Evolutionary conservation across 2,888 invertebrate species (phyloP).

Genomic region (Harpagoxenus sublaevis): DNA sequence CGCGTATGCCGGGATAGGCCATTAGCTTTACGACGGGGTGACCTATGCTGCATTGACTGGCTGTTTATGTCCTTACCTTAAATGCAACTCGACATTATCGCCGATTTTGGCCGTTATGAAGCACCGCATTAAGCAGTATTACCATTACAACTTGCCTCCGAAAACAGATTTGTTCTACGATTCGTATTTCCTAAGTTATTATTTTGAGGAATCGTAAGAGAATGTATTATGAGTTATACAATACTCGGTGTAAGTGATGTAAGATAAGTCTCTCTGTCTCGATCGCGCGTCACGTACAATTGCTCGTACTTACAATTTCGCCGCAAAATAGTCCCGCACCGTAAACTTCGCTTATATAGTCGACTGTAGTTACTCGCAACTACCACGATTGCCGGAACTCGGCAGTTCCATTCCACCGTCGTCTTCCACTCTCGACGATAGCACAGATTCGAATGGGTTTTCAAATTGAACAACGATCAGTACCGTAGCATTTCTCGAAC

Average conservation of each 20-base stretch:
- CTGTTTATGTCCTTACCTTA: constrained; percentile 33
- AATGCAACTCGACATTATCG: constrained; percentile 22
- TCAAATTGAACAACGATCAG: constrained; percentile 36
- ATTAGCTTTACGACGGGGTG: constrained; percentile 35
- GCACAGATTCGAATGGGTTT: constrained; percentile 38
- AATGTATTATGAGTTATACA: not conserved
- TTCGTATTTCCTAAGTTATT: not conserved
- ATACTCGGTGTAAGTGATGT: not conserved
- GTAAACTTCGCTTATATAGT: constrained; percentile 10
- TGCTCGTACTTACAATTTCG: constrained; percentile 3
- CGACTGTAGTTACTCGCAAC: constrained; percentile 28
- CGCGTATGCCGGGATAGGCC: constrained; percentile 8
- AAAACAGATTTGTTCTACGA: not conserved
- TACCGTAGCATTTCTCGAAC: constrained; percentile 3
- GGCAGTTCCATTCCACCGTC: constrained; percentile 10
- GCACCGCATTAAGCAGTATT: not conserved
- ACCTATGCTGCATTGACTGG: constrained; percentile 11
- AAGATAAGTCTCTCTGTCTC: not conserved
- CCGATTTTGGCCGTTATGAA: not conserved
- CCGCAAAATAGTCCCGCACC: constrained; percentile 8
- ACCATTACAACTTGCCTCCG: not conserved
- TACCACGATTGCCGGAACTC: constrained; percentile 28
- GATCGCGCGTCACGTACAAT: constrained; percentile 1
- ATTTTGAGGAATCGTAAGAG: not conserved
- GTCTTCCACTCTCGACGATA: constrained; percentile 39